Evolutionary conservation across 2,797 vertebrate species (phyloP).

Genomic region (Mus caroli): DNA sequence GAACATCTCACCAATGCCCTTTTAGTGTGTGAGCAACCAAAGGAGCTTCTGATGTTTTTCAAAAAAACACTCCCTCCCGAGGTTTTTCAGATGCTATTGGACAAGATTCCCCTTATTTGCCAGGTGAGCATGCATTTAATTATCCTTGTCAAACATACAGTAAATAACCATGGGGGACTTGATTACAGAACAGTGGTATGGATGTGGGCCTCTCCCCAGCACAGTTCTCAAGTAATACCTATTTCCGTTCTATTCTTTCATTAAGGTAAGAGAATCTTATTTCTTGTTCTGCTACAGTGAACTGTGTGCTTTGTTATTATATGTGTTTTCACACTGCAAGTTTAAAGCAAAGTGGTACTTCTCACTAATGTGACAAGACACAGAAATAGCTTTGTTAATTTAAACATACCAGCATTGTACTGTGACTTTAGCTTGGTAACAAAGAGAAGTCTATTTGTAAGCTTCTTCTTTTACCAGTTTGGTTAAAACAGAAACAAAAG

Average conservation of each 20-base stretch:
- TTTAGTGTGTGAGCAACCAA: constrained; percentile 76
- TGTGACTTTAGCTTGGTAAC: constrained; percentile 34
- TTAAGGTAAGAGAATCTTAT: constrained; percentile 33
- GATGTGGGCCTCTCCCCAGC: background rate
- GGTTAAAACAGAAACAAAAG: background rate
- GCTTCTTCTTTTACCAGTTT: constrained; percentile 9
- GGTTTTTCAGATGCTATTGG: constrained; percentile 83
- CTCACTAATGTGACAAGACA: constrained; percentile 20
- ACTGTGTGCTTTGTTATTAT: constrained; percentile 41
- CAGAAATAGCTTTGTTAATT: constrained; percentile 3
- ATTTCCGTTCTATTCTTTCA: constrained; percentile 50
- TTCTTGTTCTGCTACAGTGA: constrained; percentile 38
- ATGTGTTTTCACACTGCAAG: constrained; percentile 44
- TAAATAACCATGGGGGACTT: constrained; percentile 9
- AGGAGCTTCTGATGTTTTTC: constrained; percentile 80
- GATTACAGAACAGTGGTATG: constrained; percentile 3
- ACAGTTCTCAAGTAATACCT: constrained; percentile 6
- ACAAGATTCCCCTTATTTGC: constrained; percentile 78
- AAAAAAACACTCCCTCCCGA: constrained; percentile 79
- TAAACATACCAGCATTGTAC: background rate
- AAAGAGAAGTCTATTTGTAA: constrained; percentile 42
- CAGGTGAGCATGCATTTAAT: constrained; percentile 78
- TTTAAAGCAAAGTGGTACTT: constrained; percentile 58
- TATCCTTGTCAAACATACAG: constrained; percentile 56
- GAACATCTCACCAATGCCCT: constrained; percentile 82